phyloP scores from a whole-genome alignment of 2,113 vertebrate species.

The Noturus placidus region DNA sequence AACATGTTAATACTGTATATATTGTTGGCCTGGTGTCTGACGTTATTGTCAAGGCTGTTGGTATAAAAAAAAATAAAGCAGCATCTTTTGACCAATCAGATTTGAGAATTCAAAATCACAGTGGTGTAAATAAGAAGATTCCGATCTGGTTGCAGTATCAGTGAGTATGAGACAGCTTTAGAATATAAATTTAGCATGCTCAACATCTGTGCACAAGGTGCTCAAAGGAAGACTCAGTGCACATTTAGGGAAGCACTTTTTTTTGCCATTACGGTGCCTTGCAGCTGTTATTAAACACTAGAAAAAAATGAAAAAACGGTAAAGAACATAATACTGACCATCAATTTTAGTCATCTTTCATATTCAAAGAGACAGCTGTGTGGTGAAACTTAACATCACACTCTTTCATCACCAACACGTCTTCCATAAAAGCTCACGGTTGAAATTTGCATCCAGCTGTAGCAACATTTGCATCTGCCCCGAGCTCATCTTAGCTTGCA shows the following conservation, averaged over 20 bases:
- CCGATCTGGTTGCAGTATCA: neutral
- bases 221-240: neutral
- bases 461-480: neutral
- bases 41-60: neutral
- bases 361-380: neutral
- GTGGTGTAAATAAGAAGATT: neutral
- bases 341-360: neutral
- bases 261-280: neutral
- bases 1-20: neutral
- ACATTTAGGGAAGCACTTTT: neutral
- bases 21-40: neutral
- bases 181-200: neutral
- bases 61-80: neutral
- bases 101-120: neutral
- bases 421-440: neutral
- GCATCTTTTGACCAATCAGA: neutral
- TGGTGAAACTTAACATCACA: neutral
- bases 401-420: neutral
- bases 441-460: constrained; percentile 25
- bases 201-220: neutral
- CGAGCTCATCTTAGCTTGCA: constrained; percentile 17
- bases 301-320: neutral
- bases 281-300: neutral
- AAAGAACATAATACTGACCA: neutral
- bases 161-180: neutral